These are phyloP conservation scores for Sylvilagus floridanus DNA, from an alignment of 2,797 vertebrate species.

Conservation along the genomic window DNA sequence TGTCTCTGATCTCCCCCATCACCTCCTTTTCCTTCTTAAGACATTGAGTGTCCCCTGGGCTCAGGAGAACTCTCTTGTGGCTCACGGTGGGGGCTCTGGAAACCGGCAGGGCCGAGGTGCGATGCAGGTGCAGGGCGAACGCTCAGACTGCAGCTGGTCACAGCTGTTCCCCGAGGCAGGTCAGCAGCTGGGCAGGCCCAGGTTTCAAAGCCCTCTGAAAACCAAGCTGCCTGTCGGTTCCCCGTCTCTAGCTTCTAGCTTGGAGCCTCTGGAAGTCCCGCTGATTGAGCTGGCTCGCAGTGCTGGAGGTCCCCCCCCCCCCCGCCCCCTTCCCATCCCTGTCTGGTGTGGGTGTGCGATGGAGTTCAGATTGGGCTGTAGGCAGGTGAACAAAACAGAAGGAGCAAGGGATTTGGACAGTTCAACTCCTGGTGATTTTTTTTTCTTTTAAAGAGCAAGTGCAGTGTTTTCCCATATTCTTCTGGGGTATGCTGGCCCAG, in stretches of 20 bases:
- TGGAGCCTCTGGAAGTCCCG: background rate
- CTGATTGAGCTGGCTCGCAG: background rate
- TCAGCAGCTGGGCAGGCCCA: background rate
- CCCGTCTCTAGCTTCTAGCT: background rate
- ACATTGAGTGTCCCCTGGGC: background rate
- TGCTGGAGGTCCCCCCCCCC: fast-evolving
- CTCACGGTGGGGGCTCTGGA: background rate
- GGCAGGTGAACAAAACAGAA: background rate
- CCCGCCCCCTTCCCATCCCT: background rate
- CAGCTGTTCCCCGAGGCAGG: background rate
- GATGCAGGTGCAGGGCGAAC: background rate
- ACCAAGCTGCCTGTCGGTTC: too few species aligned
- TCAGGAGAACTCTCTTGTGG: background rate
- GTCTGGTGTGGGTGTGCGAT: background rate
- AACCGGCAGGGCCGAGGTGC: background rate
- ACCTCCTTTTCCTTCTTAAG: background rate
- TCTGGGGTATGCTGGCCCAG: background rate
- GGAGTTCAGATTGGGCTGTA: background rate
- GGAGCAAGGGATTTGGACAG: background rate
- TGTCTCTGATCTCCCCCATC: background rate
- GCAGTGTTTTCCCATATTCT: background rate
- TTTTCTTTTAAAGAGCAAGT: background rate
- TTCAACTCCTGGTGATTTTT: background rate
- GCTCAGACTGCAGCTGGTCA: background rate
- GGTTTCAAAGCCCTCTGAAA: background rate